Base-by-base conservation (phyloP, 1,140 invertebrate genomes). In the Glomeris maerens region DNA sequence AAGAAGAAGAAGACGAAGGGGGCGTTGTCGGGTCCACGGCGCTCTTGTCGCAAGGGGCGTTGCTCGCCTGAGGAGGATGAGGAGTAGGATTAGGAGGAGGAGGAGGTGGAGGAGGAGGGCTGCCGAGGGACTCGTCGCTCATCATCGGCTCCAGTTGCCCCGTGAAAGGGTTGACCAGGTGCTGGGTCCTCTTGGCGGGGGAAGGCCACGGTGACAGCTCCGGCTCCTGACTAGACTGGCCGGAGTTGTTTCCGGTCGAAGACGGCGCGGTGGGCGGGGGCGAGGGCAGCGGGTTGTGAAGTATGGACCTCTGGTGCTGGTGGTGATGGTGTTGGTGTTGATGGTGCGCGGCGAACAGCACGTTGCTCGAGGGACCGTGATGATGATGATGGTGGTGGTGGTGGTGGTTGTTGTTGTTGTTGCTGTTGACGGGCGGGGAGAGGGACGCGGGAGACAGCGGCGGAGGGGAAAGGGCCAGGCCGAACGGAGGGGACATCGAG, bases 131-230 rank as follows among this genome's bases (percentile, higher is more conserved):
- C 28, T 65, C 63, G 51, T 62, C 63, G 50, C 59, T 80, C 2
- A 77, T 75, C 74, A 83, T 78, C 1, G 82, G 82, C 64, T 91
- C 87, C 57, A 92, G 65, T 55, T 84, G 78, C 13, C 86, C 86
- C 3, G 86, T 89, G 53, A 87, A 72, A 2, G 86, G 86, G 71
- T 90, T 92, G 27, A 90, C 84, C 2, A 90, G 74, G 70, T 83
- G 83, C 60, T 83, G 79, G 41, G 78, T 71, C 48, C 76, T 72
- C 57, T 79, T 76, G 52, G 50, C 44, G 3, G 57, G 55, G 29
- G 57, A 55, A 29, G 57, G 55, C 45, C 52, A 58, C 29, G 56
- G 56, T 27, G 46, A 42, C n/a, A 57, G 17, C 49, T 60, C 60
- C 28, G 47, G 47, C 22, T 55, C 57, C 42, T 44, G 46, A 45